Conservation (phyloP, 2,888 invertebrate genomes). For the Melipona beecheii region DNA sequence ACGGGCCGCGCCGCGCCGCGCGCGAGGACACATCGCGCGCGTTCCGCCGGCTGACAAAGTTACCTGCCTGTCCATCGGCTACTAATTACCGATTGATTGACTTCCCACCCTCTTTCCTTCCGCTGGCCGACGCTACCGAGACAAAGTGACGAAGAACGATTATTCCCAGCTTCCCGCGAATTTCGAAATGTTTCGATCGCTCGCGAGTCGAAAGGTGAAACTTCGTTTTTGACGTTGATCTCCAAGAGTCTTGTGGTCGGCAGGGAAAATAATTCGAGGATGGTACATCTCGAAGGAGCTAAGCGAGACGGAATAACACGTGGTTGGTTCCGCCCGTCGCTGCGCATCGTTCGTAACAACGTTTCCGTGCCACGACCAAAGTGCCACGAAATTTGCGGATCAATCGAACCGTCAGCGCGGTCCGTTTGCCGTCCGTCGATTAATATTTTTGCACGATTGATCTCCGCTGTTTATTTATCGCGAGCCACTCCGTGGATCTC, state of each 20-base stretch:
- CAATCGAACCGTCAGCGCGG: background rate
- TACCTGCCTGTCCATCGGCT: slow-evolving; percentile 68
- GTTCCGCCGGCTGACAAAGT: slow-evolving; percentile 68
- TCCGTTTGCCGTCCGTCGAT: no score
- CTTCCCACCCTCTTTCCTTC: slow-evolving; percentile 53
- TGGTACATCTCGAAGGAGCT: no score
- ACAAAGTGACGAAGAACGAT: slow-evolving; percentile 53
- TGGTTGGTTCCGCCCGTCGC: slow-evolving; percentile 44
- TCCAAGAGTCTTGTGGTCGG: no score
- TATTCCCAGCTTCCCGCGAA: slow-evolving; percentile 24
- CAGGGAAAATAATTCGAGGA: no score
- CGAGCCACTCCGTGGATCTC: no score
- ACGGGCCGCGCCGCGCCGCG: slow-evolving; percentile 49
- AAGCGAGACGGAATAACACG: slow-evolving; percentile 14
- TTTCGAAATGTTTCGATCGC: no score
- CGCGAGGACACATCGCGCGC: slow-evolving; percentile 52
- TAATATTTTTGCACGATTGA: no score
- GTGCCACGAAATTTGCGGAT: slow-evolving; percentile 5
- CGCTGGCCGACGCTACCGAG: slow-evolving; percentile 41
- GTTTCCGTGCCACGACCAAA: background rate
- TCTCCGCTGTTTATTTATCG: no score
- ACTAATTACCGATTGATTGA: slow-evolving; percentile 75
- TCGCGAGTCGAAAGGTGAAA: no score
- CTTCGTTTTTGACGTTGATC: no score
- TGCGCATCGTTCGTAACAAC: slow-evolving; percentile 40